phyloP scores from a whole-genome alignment of 2,888 invertebrate species.

The Epicampocera succincta region DNA sequence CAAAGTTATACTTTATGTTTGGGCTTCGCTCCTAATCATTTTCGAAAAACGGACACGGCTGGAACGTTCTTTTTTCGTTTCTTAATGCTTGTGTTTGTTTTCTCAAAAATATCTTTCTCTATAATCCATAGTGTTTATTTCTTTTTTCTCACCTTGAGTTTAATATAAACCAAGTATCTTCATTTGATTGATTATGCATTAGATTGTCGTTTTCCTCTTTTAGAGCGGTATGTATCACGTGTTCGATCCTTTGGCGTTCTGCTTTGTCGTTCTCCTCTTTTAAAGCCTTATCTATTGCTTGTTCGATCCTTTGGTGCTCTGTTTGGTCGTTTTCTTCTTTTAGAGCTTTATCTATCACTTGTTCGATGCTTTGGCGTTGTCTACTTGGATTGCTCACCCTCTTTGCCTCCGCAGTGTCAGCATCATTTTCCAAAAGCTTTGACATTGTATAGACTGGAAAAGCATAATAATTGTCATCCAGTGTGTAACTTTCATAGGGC shows the following conservation, averaged over 20 bases:
- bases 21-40: too few relatives aligned
- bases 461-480: slow-evolving; percentile 74
- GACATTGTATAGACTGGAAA: slow-evolving; percentile 76
- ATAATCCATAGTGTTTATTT: too few relatives aligned
- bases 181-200: slow-evolving; percentile 6
- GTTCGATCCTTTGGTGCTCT: slow-evolving; percentile 1
- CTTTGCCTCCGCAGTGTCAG: not conserved
- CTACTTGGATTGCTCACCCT: not conserved
- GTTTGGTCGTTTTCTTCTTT: slow-evolving; percentile 14
- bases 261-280: not conserved
- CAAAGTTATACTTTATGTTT: too few relatives aligned
- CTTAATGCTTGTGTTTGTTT: too few relatives aligned
- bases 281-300: not conserved
- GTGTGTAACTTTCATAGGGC: slow-evolving; percentile 70
- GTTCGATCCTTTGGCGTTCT: slow-evolving; percentile 1
- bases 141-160: slow-evolving; percentile 75
- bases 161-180: slow-evolving; percentile 76
- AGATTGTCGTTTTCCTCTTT: slow-evolving; percentile 19
- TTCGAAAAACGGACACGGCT: too few relatives aligned
- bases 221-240: not conserved
- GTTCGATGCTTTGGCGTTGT: slow-evolving; percentile 3
- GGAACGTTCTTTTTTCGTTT: too few relatives aligned
- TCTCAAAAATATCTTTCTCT: too few relatives aligned
- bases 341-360: not conserved
- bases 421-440: slow-evolving; percentile 72